Evolutionary conservation across 2,113 vertebrate genomes (phyloP), one percentile per base, ranked within the genome.

Genomic region (Dunckerocampus dactyliophorus): DNA sequence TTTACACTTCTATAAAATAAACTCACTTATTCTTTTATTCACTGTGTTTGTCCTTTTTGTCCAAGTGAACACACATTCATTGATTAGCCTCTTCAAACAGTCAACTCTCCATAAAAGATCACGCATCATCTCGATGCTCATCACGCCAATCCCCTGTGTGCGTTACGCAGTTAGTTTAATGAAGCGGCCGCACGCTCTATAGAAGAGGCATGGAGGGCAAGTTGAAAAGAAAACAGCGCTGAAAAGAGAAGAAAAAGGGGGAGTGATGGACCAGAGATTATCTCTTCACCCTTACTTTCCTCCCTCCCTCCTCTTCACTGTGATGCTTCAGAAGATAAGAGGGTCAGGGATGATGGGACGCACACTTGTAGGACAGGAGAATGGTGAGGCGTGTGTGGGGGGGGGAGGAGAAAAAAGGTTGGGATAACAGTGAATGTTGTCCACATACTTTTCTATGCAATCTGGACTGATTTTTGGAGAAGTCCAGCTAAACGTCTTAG

Each of bases 291-390:
- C 67, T 59, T n/a, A n/a, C n/a, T n/a, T n/a, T n/a, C n/a, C n/a
- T n/a, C 31, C 8, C 19, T 28, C 42, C n/a, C 42, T 28, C 48
- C 54, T 20, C 39, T 57, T 63, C 58, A 73, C 42, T 66, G 75
- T 74, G 75, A 82, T 75, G 81, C 74, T 85, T 64, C 75, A 83
- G 75, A 77, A 79, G 76, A 75, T 72, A 78, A 81, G 73, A 76
- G 76, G 78, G 80, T 82, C 80, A 82, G 76, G 60, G 76, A 77
- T 58, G 77, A 75, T 74, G 74, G 65, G 79, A 82, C 71, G 67
- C 60, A 72, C 60, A 60, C 37, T 64, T 70, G 69, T 75, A 79
- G 59, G 75, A 75, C 34, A 47, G 61, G 61, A 66, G 61, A 61
- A 31, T 57, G 52, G 56, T 57, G 46, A 66, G 64, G 47, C 59